Conservation (phyloP, 2,113 vertebrate species). For the Psammodynastes pulverulentus region DNA sequence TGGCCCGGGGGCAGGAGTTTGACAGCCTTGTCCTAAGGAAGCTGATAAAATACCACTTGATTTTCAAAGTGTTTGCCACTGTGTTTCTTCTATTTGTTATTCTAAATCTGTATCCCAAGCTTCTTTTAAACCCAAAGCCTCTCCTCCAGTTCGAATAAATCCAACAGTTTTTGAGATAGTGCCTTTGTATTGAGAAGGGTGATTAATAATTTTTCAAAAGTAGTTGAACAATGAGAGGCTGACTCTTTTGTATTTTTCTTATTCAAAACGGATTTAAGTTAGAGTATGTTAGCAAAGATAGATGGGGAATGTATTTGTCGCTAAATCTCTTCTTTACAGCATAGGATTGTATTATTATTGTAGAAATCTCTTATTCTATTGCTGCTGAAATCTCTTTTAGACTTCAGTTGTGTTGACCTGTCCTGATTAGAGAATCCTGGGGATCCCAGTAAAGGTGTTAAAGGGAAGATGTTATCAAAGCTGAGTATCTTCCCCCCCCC, state of each 20-base stretch:
- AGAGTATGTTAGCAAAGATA: neutral
- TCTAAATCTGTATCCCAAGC: neutral
- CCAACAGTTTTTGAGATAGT: neutral
- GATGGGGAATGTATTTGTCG: neutral
- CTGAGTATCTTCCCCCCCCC: neutral
- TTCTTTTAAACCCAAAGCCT: neutral
- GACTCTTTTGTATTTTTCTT: neutral
- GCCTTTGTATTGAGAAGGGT: neutral
- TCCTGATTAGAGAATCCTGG: neutral
- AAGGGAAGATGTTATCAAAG: neutral
- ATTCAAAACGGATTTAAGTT: neutral
- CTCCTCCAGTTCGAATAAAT: neutral
- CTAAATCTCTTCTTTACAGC: neutral
- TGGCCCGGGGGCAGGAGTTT: no score
- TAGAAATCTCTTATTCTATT: neutral
- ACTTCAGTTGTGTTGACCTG: neutral
- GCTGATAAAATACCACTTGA: neutral
- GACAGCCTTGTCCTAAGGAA: neutral
- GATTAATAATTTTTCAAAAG: neutral
- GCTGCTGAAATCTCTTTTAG: neutral
- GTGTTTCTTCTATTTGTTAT: neutral
- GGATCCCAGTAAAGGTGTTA: neutral
- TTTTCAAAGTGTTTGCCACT: neutral
- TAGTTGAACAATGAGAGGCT: neutral
- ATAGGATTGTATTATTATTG: neutral